Evolutionary conservation across 1,140 invertebrate genomes (phyloP), one percentile per base, ranked within the genome.

Genomic region (Asbolus verrucosus): DNA sequence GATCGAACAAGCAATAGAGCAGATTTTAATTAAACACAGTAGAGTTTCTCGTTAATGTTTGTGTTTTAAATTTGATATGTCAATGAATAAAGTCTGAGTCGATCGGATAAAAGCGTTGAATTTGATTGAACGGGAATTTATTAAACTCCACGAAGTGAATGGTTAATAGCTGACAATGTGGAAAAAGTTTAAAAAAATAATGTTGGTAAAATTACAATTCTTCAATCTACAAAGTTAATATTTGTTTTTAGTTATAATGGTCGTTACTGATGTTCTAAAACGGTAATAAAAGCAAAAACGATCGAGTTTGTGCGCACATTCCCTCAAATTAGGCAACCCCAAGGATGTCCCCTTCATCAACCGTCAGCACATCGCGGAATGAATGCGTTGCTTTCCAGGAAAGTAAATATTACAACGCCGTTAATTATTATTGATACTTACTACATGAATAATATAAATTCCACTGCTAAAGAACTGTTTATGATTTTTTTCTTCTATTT

Each of bases 171-270:
- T n/a, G 21, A 21, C n/a, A 54, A 24, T 54, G 46, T 27, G 46
- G 46, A 54, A 9, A 46, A 46, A 46, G 18, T 5, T 30, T 11
- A 27, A 54, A 54, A 54, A 54, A 21, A 50, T 27, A 54, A 50
- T 4, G 6, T 50, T 50, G 16, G 43, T 21, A 50, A 54, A 54
- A 63, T 41, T 63, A 41, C 31, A 63, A 38, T 63, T 63, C 61
- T 63, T 63, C 61, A 41, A 63, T 63, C 39, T 63, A 30, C 33
- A 63, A 63, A 63, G 61, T 63, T 63, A 63, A 63, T 63, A 63
- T 63, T 63, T 63, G 61, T 63, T 63, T 63, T 63, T 63, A 63
- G 61, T 63, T 63, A 63, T 30, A 63, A 63, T 63, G 59, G 27
- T 62, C 31, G 36, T 62, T 62, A 62, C 59, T 39, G 61, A 41